Conservation (phyloP, 1,140 invertebrate species). For the Marisa cornuarietis region DNA sequence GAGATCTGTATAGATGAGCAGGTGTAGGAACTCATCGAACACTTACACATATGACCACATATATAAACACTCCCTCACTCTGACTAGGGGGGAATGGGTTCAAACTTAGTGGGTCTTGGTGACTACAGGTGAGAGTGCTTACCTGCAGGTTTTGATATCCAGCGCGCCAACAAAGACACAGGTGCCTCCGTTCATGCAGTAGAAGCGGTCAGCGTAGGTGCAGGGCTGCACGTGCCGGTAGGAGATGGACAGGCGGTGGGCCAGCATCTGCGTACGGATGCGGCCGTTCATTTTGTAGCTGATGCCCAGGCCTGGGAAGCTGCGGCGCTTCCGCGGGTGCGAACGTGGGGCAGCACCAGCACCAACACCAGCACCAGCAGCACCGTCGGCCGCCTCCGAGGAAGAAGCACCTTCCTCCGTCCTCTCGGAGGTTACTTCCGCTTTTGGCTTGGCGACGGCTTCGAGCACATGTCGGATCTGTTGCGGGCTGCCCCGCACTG, state of each 20-base stretch:
- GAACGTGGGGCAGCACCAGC: background rate
- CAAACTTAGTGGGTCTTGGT: too few species aligned
- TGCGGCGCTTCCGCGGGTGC: background rate
- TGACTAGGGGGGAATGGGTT: too few species aligned
- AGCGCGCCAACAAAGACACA: slow-evolving; percentile 45
- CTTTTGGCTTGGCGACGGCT: background rate
- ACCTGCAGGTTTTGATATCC: slow-evolving; percentile 51
- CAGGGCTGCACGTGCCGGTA: slow-evolving; percentile 38
- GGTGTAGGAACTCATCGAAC: background rate
- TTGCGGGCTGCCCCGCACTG: background rate
- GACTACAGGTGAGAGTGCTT: slow-evolving; percentile 3
- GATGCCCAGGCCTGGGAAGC: background rate
- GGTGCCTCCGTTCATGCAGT: slow-evolving; percentile 47
- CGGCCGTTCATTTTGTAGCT: slow-evolving; percentile 14
- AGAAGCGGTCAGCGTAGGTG: slow-evolving; percentile 34
- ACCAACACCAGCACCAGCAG: background rate
- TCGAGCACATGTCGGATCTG: background rate
- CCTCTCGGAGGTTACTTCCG: slow-evolving; percentile 3
- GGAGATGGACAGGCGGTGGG: slow-evolving; percentile 21
- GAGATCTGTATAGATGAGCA: background rate
- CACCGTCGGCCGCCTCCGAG: background rate
- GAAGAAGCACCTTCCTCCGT: background rate
- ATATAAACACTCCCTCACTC: background rate
- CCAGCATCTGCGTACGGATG: slow-evolving; percentile 9
- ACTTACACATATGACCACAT: background rate